Conservation (phyloP, 2,888 invertebrate genomes). For the Conchocele bisecta region DNA sequence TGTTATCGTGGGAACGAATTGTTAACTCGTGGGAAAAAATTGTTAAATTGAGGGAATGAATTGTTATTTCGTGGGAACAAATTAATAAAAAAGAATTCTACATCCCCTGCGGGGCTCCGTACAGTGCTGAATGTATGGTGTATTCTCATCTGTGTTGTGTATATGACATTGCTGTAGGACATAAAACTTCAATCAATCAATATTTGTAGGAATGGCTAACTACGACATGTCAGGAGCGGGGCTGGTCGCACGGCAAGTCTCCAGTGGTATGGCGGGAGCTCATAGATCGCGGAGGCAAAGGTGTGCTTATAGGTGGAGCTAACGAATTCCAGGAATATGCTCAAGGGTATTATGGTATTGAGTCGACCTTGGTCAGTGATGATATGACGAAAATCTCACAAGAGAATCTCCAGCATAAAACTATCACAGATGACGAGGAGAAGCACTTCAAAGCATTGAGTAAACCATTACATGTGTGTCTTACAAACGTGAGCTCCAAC, state of each 20-base stretch:
- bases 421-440: slow-evolving; percentile 74
- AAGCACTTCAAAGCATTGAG: slow-evolving; percentile 61
- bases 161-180: no score
- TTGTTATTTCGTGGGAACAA: no score
- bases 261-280: slow-evolving; percentile 83
- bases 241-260: slow-evolving; percentile 80
- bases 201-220: slow-evolving; percentile 76
- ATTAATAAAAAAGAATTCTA: no score
- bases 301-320: slow-evolving; percentile 81
- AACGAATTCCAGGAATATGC: slow-evolving; percentile 82
- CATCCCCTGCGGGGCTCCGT: no score
- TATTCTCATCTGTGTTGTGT: no score
- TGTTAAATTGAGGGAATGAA: no score
- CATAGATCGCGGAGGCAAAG: slow-evolving; percentile 82
- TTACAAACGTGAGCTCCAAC: slow-evolving; percentile 76
- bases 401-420: slow-evolving; percentile 77
- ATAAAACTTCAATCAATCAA: no score
- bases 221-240: slow-evolving; percentile 73
- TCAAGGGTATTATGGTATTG: slow-evolving; percentile 80
- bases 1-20: no score
- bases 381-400: slow-evolving; percentile 77
- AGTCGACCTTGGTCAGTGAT: slow-evolving; percentile 73
- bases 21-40: no score
- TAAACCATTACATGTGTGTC: slow-evolving; percentile 77
- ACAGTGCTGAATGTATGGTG: no score